Percentiles rank a stretch among this genome's conserved stretches.
phyloP scores from a whole-genome alignment of 1,140 invertebrate genomes.

The Megathymus violae region DNA sequence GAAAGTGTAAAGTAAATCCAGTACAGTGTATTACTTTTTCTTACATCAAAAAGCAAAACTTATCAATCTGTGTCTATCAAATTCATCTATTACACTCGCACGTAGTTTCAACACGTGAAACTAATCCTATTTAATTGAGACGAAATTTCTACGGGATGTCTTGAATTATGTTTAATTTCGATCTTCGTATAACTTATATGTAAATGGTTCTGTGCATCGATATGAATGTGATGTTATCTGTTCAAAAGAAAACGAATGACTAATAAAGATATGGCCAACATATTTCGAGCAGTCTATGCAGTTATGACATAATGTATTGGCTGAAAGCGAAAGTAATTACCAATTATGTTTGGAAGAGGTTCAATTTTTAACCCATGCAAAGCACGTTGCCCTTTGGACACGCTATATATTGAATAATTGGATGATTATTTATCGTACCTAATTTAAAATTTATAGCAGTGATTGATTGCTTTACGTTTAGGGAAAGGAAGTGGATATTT shows the following conservation, averaged over 20 bases:
- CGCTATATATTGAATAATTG: conserved; percentile 35
- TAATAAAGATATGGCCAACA: conserved; percentile 53
- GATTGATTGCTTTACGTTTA: conserved; percentile 27
- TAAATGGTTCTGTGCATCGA: conserved; percentile 42
- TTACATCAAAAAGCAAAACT: no score
- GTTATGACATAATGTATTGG: conserved; percentile 38
- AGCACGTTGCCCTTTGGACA: conserved; percentile 25
- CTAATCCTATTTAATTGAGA: conserved; percentile 7
- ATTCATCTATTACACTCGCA: background rate
- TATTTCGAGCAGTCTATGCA: conserved; percentile 29
- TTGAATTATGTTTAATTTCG: conserved; percentile 40
- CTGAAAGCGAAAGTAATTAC: conserved; percentile 37
- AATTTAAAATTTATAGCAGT: conserved; percentile 19
- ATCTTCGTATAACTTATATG: conserved; percentile 51
- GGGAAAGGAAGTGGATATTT: conserved; percentile 22
- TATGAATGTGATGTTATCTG: conserved; percentile 52
- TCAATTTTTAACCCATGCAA: conserved; percentile 34
- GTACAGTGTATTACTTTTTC: no score
- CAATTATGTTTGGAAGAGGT: conserved; percentile 30
- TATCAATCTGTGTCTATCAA: background rate
- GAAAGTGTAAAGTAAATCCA: no score
- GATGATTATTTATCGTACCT: conserved; percentile 33
- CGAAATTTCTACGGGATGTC: background rate
- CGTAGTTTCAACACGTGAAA: background rate
- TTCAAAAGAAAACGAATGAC: conserved; percentile 57